Evolutionary conservation across 2,888 invertebrate genomes (phyloP), one percentile per base, ranked within the genome.

Genomic region (Amiota mariae): DNA sequence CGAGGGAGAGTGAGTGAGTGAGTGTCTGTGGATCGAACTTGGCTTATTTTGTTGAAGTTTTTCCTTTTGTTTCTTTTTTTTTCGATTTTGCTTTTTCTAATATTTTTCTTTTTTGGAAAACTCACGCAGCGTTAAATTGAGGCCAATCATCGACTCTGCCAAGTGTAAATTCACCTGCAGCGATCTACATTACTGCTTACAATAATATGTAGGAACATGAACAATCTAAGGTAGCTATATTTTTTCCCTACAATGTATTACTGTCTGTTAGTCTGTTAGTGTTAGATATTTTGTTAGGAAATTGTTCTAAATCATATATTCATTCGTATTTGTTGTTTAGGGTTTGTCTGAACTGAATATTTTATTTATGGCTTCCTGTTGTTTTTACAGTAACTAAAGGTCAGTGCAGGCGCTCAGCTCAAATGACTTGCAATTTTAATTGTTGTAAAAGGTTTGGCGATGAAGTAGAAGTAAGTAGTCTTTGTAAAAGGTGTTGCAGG

Each of bases 81-180:
- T 12, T 1, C 20, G 8, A 59, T 46, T 47, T 70, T n/a, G n/a
- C 47, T 18, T 36, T 24, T 3, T 24, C 24, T 24, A 24, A 24
- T 24, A 2, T 24, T 24, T 24, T 24, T 24, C 24, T 24, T 24
- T 24, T 24, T 61, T 61, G 66, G 76, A 74, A 76, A 77, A 61
- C 83, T 82, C 83, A 84, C 86, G 83, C 83, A 82, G 83, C 85
- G 83, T 84, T 84, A 84, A 84, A 84, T 85, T 78, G 80, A 72
- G 72, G 76, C 81, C 83, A 83, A 85, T 85, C 83, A 85, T 76
- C 70, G 20, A 24, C 15, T 18, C 11, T 59, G 59, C 18, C 15
- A 59, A 59, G 59, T 59, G 20, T 72, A 80, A 47, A 75, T 81
- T 85, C 83, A 83, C 82, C 83, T 85, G 83, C 83, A 84, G 81